Base-by-base conservation (phyloP, 2,797 vertebrate genomes). In the Parotocinclus haroldoi region DNA sequence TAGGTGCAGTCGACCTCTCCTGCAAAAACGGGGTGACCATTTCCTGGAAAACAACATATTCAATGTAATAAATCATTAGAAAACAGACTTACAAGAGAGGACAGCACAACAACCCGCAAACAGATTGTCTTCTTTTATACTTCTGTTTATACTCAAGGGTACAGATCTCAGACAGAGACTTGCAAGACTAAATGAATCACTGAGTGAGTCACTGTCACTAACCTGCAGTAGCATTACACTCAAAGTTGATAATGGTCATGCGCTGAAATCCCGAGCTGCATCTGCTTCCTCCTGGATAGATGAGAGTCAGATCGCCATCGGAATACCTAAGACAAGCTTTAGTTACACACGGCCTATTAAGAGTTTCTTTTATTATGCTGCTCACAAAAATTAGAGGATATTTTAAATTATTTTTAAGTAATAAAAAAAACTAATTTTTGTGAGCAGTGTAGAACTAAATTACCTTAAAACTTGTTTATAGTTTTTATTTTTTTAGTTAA, bases 161-260 rank as follows among this genome's bases (percentile, higher is more conserved):
- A n/a, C n/a, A 11, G 8, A 1, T 42, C 3, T 42, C 40, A 42
- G 40, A 9, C 10, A 4, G 10, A 42, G 40, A 1, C 2, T 3
- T 7, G 9, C 10, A 27, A 5, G 27, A 27, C 2, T 37, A 19
- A 49, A 7, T 71, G 18, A 18, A 10, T 9, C n/a, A 38, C 16
- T 13, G 11, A 46, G 1, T 3, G 17, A 44, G 16, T 27, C 36
- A 37, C 12, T 2, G 27, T 56, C 19, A 58, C 86, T 91, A 76
- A 98, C 96, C 89, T 72, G 93, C 93, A 0, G 83, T 92, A 66
- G 87, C 80, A 78, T 90, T 93, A 88, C 96, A 99, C 72, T 92
- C 88, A 51, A 99, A 96, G 88, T 93, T 96, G 72, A 99, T 97
- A 72, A 99, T 92, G 7, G 93, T 98, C 95, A 98, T 97, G 61